Evolutionary conservation across 1,140 invertebrate genomes (phyloP), one percentile per base, ranked within the genome.

Genomic region (Penaeus vannamei): DNA sequence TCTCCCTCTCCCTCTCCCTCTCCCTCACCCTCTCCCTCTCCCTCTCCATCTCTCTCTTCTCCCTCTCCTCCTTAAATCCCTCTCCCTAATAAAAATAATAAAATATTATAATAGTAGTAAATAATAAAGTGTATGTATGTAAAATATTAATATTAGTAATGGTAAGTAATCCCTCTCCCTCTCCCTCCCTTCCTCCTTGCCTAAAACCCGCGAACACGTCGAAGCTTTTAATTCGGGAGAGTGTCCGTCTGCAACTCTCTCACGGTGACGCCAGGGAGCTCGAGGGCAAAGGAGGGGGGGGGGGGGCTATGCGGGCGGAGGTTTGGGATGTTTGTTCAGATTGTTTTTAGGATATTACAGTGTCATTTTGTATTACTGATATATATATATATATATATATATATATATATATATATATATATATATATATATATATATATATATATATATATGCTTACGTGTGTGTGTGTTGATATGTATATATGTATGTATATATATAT

Each of bases 191-290:
- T 29, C 81, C 42, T 59, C 20, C 81, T 83, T 59, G 29, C 81
- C 46, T 83, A 22, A 59, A 79, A 79, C 36, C 36, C 53, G 76
- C 53, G 81, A 83, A 83, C 81, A 83, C 59, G 81, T 32, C 42
- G 81, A 83, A 83, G 81, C 81, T 83, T 83, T 83, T 83, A 83
- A 83, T 83, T 83, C 62, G 81, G 60, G 81, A 61, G 60, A 83
- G 81, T 83, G 53, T 60, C 81, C 46, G n/a, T 60, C 81, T 22
- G 81, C 53, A 32, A 60, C 59, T 83, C 81, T 61, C 81, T 60
- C 81, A 61, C 46, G 46, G 53, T 53, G 53, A 17, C 53, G 46
- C 23, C 20, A 32, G 59, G 32, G 81, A 83, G 81, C 46, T 20
- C 19, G 81, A 83, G 46, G 32, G 76, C 36, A 53, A 79, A 79